Evolutionary conservation across 2,888 invertebrate species (phyloP).

Genomic region (Epinotia demarniana): DNA sequence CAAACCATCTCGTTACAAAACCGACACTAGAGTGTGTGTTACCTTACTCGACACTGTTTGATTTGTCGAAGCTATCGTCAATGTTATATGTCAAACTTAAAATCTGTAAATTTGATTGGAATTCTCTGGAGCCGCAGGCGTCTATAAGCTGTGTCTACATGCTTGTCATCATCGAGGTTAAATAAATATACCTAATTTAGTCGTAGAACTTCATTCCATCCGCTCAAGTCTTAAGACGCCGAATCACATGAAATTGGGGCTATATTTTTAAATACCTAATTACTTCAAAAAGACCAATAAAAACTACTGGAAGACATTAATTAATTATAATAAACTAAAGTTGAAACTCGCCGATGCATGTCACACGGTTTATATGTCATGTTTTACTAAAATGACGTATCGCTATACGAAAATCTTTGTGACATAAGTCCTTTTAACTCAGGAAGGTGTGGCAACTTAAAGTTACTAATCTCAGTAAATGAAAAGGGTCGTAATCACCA

Average conservation of each 20-base stretch:
- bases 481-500: constrained; percentile 9
- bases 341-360: constrained; percentile 38
- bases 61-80: too few relatives aligned
- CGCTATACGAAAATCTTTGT: not conserved
- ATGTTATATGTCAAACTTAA: too few relatives aligned
- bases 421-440: not conserved
- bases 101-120: too few relatives aligned
- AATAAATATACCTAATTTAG: too few relatives aligned
- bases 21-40: too few relatives aligned
- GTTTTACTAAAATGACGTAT: not conserved
- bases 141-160: too few relatives aligned
- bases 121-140: too few relatives aligned
- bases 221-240: not conserved
- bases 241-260: not conserved
- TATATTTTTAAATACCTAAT: constrained; percentile 31
- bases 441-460: not conserved
- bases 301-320: constrained; percentile 42
- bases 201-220: too few relatives aligned
- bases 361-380: constrained; percentile 23
- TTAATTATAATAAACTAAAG: constrained; percentile 43
- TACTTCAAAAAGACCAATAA: constrained; percentile 38
- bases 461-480: constrained; percentile 23
- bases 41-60: too few relatives aligned
- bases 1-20: too few relatives aligned
- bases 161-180: too few relatives aligned